Evolutionary conservation across 2,888 invertebrate genomes (phyloP), one percentile per base, ranked within the genome.

Genomic region (Brenthis hecate): DNA sequence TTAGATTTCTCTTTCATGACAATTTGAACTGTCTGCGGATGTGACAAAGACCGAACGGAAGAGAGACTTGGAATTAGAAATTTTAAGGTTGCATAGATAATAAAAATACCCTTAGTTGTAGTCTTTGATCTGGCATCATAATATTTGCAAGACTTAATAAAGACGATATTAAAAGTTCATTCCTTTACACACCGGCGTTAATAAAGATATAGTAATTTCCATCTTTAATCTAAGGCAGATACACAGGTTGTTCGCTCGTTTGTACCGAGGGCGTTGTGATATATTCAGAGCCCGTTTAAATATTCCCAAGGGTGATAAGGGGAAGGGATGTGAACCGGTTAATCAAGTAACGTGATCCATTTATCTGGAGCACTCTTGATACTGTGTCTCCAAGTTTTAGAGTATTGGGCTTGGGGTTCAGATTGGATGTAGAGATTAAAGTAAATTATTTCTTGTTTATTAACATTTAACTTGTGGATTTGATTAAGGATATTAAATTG

Each of bases 311-410:
- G 90, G 91, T 88, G 90, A 87, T 89, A 89, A 91, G 86, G 90
- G 87, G 89, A 82, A 87, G 89, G 89, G 89, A 89, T 91, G 88
- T 84, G 86, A 84, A 83, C 86, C 87, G 89, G 91, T 91, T 92
- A 92, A 92, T 92, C 91, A 92, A 91, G 92, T 92, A 91, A 91
- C 91, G 90, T 89, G 91, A 92, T 91, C 91, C 91, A 90, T 92
- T 92, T 92, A 92, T 92, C 89, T 89, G 85, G 86, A 89, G 90
- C 83, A 86, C 88, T 89, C 89, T 89, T 90, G 91, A 90, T 91
- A 91, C 85, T 85, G 85, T 85, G 85, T 84, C 83, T 83, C 82
- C 88, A 88, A 88, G 87, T 87, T 87, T 89, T 85, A 83, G 86
- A 89, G 90, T 89, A 91, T 91, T 87, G 88, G 84, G 86, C 88